Evolutionary conservation across 2,797 vertebrate genomes (phyloP).

Genomic region (Anas capensis): DNA sequence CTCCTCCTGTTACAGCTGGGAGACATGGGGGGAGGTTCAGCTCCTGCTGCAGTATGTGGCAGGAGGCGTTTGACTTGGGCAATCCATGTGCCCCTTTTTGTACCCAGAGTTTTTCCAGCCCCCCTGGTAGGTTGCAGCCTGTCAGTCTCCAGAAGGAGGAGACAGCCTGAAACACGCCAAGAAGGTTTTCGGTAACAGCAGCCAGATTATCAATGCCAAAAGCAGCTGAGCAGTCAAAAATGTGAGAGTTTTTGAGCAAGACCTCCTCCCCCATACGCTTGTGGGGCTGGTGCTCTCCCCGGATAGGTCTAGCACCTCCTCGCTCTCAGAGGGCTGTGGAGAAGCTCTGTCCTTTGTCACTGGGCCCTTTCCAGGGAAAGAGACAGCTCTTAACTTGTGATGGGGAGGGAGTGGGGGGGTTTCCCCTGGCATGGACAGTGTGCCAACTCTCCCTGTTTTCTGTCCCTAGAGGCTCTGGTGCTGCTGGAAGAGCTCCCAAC

Average conservation of each 20-base stretch:
- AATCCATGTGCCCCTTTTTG: background rate
- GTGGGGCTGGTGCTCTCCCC: background rate
- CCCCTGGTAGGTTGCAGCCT: constrained; percentile 35
- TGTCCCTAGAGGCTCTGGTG: constrained; percentile 4
- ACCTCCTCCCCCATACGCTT: background rate
- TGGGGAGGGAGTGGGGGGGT: background rate
- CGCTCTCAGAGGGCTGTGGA: background rate
- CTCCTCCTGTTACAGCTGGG: constrained; percentile 4
- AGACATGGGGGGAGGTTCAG: background rate
- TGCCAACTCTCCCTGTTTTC: background rate
- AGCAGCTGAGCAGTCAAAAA: constrained; percentile 17
- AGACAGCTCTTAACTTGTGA: background rate
- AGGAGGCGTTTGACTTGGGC: constrained; percentile 12
- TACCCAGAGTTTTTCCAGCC: background rate
- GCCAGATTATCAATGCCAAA: constrained; percentile 25
- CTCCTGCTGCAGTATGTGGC: background rate
- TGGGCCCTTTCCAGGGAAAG: background rate
- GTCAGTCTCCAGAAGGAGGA: background rate
- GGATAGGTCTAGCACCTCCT: background rate
- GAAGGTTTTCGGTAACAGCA: background rate
- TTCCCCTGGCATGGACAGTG: background rate
- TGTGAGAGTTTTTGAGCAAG: background rate
- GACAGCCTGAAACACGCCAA: constrained; percentile 34
- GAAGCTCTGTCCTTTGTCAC: background rate
- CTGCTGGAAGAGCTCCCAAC: constrained; percentile 34